phyloP scores from a whole-genome alignment of 2,797 vertebrate genomes.

The Pseudochaenichthys georgianus region DNA sequence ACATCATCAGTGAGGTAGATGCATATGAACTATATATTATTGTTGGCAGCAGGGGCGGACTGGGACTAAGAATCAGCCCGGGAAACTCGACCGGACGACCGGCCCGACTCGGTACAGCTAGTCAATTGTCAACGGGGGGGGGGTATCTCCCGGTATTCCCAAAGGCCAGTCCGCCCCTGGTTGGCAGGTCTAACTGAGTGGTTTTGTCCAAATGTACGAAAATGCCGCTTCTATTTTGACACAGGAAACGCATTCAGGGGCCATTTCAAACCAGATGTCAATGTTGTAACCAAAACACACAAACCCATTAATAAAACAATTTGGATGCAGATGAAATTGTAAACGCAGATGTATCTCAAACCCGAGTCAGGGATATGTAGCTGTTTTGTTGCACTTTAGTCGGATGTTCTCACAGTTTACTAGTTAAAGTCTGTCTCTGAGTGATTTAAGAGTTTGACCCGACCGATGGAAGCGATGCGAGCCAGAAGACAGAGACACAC shows the following conservation, averaged over 20 bases:
- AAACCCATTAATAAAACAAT: no score
- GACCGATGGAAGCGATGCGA: constrained; percentile 9
- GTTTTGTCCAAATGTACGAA: neutral
- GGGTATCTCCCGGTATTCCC: no score
- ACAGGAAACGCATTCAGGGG: neutral
- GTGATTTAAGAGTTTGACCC: constrained; percentile 29
- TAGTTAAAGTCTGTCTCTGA: neutral
- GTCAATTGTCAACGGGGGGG: no score
- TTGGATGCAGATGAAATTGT: neutral
- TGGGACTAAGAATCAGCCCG: no score
- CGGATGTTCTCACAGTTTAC: neutral
- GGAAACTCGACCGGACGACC: no score
- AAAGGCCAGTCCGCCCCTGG: no score
- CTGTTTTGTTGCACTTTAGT: neutral
- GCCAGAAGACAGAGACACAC: neutral
- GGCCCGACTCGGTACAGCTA: no score
- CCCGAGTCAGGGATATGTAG: neutral
- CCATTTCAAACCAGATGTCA: neutral
- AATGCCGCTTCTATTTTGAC: neutral
- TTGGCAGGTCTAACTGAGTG: no score
- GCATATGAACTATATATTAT: neutral
- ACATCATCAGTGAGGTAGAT: neutral
- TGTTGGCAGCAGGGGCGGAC: no score
- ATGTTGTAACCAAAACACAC: neutral
- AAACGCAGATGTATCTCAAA: neutral